A percentile compares a stretch with the other conserved stretches of the same genome.
Evolutionary conservation across 1,140 invertebrate species (phyloP).

Genomic region (Brachionus calyciflorus): DNA sequence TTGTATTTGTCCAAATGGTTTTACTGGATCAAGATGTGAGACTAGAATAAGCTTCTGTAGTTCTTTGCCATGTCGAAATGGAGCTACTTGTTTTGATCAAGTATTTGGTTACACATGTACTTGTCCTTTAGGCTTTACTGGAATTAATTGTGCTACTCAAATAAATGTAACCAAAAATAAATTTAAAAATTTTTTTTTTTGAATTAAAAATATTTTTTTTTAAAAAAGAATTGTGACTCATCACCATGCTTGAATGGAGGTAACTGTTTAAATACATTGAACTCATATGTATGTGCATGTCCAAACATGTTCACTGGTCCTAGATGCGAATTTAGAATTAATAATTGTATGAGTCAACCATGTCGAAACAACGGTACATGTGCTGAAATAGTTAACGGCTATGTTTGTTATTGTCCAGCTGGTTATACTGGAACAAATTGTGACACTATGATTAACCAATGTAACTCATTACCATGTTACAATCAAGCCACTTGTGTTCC

Average conservation of each 20-base stretch:
- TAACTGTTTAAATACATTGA: constrained; percentile 77
- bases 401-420: constrained; percentile 40
- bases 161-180: constrained; percentile 31
- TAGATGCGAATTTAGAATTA: constrained; percentile 50
- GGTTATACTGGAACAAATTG: constrained; percentile 45
- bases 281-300: constrained; percentile 62
- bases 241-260: constrained; percentile 51
- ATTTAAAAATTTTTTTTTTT: not conserved
- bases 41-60: constrained; percentile 32
- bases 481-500: constrained; percentile 50
- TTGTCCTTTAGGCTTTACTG: constrained; percentile 49
- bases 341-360: constrained; percentile 51
- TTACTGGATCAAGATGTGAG: constrained; percentile 48
- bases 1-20: constrained; percentile 48
- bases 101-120: constrained; percentile 50
- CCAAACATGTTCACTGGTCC: constrained; percentile 47
- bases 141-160: constrained; percentile 42
- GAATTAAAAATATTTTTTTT: not conserved
- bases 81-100: constrained; percentile 55
- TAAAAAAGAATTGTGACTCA: constrained; percentile 21
- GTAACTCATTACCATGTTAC: constrained; percentile 49
- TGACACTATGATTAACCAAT: constrained; percentile 25
- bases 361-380: constrained; percentile 53
- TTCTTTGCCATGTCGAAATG: constrained; percentile 32
- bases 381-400: constrained; percentile 52